Evolutionary conservation across 2,797 vertebrate genomes (phyloP), one percentile per base, ranked within the genome.

Genomic region (Lepilemur septentrionalis): DNA sequence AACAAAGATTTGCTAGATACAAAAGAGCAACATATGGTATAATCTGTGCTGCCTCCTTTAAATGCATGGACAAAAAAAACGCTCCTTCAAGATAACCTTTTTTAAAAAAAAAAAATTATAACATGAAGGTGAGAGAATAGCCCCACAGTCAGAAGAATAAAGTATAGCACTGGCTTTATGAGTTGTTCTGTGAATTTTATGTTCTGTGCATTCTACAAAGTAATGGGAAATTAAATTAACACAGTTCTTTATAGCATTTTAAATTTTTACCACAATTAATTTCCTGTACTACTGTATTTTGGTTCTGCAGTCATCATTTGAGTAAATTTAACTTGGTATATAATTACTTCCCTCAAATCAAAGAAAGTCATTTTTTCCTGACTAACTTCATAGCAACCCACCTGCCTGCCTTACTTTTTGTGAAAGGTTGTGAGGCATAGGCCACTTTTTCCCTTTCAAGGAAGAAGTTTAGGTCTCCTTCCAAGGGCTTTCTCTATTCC

Each of bases 221-320:
- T 92, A 97, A 97, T 2, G 65, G 96, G 90, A 97, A 97, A 98
- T 97, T 97, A 97, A 97, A 97, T 98, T 96, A 97, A 98, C 96
- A 95, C 35, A 59, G 50, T 61, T 95, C 82, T 97, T 98, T 97
- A 96, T 23, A 90, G 48, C 46, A 95, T 96, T 97, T 96, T 84
- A 97, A 96, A 94, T 82, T 61, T 98, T 97, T 95, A 72, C 83
- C 35, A 35, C 63, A 97, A 97, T 83, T 93, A 97, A 95, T 50
- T 95, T 97, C 70, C 94, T 95, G 93, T 95, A 93, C 79, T 87
- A 70, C 43, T 96, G 67, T 95, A 96, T 95, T 92, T 82, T 96
- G 69, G 84, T 94, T 96, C 93, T 91, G 48, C 13, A 50, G 89
- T 75, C 78, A 94, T 97, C 50, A 82, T 85, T 79, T 87, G 63